A percentile compares a stretch with the other conserved stretches of the same genome.
Conservation (phyloP, 2,113 vertebrate genomes). For the Ochotona princeps region DNA sequence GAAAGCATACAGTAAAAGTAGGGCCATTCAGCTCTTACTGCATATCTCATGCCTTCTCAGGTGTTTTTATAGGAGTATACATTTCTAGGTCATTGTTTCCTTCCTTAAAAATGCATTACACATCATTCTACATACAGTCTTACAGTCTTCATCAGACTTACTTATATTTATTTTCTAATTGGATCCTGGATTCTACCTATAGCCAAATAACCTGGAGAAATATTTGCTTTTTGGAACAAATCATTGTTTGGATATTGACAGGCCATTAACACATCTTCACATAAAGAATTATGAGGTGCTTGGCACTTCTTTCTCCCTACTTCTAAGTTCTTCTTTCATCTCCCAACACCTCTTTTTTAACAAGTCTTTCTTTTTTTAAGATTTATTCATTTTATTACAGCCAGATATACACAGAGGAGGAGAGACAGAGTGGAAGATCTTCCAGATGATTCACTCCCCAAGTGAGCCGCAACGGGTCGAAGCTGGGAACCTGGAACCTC, state of each 20-base stretch:
- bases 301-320: background rate
- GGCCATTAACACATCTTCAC: background rate
- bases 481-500: no score
- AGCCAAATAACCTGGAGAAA: background rate
- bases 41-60: background rate
- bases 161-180: slow-evolving; percentile 12
- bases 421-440: no score
- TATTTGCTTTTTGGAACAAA: slow-evolving; percentile 7
- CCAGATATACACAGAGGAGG: no score
- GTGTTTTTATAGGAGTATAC: background rate
- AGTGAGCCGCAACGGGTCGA: no score
- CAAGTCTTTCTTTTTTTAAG: no score
- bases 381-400: no score
- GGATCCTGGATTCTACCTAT: background rate
- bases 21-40: background rate
- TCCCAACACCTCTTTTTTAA: background rate
- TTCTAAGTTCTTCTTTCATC: background rate
- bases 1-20: background rate
- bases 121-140: background rate
- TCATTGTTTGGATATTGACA: background rate
- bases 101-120: background rate
- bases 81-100: slow-evolving; percentile 25
- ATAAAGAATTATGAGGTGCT: background rate
- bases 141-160: background rate
- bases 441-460: no score